These are phyloP conservation scores for Drosophila carrolli DNA, from an alignment of 1,140 invertebrate genomes.

Conservation along the genomic window DNA sequence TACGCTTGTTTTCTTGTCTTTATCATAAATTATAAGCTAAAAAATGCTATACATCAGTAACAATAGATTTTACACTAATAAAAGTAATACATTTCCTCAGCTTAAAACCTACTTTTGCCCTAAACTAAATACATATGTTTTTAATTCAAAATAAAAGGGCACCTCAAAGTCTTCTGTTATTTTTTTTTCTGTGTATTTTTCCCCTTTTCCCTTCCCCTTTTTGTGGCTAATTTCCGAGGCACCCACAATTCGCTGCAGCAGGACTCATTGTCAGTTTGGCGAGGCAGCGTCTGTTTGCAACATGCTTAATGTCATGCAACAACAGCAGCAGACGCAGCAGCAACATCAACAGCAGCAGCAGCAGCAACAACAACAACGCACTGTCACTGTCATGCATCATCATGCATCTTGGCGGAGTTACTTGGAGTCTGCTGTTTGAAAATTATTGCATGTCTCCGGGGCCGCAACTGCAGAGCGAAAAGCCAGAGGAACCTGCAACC, in stretches of 20 bases:
- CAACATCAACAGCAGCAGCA: constrained; percentile 40
- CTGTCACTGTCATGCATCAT: constrained; percentile 81
- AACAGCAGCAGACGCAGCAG: constrained; percentile 44
- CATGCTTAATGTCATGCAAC: constrained; percentile 78
- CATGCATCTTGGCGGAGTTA: constrained; percentile 50
- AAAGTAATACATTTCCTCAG: too few relatives aligned
- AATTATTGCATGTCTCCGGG: constrained; percentile 76
- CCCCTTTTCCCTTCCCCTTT: not conserved
- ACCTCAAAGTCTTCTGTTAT: not conserved
- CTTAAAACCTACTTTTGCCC: too few relatives aligned
- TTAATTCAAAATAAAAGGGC: too few relatives aligned
- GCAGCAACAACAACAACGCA: constrained; percentile 67
- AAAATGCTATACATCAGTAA: too few relatives aligned
- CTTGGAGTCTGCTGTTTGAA: constrained; percentile 61
- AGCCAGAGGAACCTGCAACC: constrained; percentile 17
- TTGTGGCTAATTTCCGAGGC: constrained; percentile 79
- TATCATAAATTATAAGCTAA: too few relatives aligned
- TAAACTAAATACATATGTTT: too few relatives aligned
- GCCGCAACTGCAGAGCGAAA: constrained; percentile 14
- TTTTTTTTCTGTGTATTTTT: constrained; percentile 4
- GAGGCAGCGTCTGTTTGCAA: constrained; percentile 76
- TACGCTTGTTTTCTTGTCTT: too few relatives aligned
- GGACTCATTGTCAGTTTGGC: constrained; percentile 50
- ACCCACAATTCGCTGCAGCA: constrained; percentile 79
- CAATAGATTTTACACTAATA: too few relatives aligned